These are phyloP conservation scores for Crossocerus cetratus DNA, from an alignment of 2,888 invertebrate species.

Conservation along the genomic window DNA sequence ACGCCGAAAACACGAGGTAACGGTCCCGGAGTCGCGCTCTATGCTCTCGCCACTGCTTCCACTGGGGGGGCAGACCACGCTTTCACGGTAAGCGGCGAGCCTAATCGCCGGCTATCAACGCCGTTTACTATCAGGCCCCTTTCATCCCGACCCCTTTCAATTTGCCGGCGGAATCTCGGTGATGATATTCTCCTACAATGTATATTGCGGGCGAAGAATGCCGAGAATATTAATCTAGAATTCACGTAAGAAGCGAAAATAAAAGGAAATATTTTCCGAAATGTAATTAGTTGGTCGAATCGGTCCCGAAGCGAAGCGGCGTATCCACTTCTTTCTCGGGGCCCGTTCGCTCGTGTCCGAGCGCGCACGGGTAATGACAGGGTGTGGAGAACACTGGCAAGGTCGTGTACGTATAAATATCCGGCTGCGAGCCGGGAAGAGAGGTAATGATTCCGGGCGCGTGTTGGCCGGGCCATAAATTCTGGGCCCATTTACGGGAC, in stretches of 20 bases:
- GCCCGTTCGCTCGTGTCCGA: constrained; percentile 29
- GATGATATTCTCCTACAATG: background rate
- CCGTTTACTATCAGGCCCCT: background rate
- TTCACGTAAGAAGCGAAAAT: no score
- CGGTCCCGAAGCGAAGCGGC: no score
- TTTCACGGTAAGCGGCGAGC: no score
- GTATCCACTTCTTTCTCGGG: no score
- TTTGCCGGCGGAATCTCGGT: background rate
- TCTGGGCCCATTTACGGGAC: constrained; percentile 72
- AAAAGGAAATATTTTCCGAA: no score
- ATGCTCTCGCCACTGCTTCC: background rate
- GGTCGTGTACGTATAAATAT: constrained; percentile 58
- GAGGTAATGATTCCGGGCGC: constrained; percentile 70
- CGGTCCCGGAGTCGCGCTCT: background rate
- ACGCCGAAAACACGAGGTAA: background rate
- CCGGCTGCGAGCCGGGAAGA: constrained; percentile 37
- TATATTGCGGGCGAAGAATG: no score
- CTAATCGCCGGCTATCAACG: background rate
- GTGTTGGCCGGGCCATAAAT: constrained; percentile 70
- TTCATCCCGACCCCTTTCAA: background rate
- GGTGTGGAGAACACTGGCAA: constrained; percentile 54
- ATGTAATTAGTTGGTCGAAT: no score
- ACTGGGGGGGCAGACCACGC: no score
- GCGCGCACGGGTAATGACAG: constrained; percentile 56
- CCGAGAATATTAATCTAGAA: no score